Conservation (phyloP, 2,888 invertebrate species). For the Uropetala carovei region DNA sequence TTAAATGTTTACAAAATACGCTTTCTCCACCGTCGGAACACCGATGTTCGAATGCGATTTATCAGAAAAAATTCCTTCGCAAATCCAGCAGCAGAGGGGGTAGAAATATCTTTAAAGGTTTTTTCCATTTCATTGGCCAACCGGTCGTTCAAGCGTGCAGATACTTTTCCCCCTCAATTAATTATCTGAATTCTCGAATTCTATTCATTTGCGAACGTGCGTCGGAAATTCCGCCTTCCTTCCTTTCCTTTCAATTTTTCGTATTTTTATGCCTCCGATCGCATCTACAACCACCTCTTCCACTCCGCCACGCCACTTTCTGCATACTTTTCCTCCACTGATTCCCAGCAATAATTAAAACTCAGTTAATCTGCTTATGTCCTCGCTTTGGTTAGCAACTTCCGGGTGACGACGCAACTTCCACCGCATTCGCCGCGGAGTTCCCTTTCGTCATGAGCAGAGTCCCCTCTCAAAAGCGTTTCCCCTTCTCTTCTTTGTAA, state of each 20-base stretch:
- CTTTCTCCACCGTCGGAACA: too few species aligned
- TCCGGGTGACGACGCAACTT: background rate
- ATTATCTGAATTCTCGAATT: background rate
- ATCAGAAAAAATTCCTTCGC: too few species aligned
- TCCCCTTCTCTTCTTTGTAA: background rate
- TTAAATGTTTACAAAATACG: too few species aligned
- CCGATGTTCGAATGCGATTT: too few species aligned
- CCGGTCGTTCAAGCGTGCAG: too few species aligned
- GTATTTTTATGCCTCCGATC: background rate
- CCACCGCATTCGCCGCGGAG: background rate
- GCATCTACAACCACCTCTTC: background rate
- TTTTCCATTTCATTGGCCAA: too few species aligned
- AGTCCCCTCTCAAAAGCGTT: background rate
- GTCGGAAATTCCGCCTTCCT: background rate
- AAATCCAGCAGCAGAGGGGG: too few species aligned
- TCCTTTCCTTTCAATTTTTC: background rate
- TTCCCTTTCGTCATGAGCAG: background rate
- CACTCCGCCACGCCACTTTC: background rate
- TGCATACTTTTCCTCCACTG: background rate
- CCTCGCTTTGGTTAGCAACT: background rate
- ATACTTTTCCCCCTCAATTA: background rate
- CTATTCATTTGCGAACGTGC: background rate
- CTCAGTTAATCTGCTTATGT: slow-evolving; percentile 13
- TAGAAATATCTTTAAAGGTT: too few species aligned
- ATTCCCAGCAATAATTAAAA: slow-evolving; percentile 19